Evolutionary conservation across 2,888 invertebrate genomes (phyloP).

Genomic region (Lagria hirta): DNA sequence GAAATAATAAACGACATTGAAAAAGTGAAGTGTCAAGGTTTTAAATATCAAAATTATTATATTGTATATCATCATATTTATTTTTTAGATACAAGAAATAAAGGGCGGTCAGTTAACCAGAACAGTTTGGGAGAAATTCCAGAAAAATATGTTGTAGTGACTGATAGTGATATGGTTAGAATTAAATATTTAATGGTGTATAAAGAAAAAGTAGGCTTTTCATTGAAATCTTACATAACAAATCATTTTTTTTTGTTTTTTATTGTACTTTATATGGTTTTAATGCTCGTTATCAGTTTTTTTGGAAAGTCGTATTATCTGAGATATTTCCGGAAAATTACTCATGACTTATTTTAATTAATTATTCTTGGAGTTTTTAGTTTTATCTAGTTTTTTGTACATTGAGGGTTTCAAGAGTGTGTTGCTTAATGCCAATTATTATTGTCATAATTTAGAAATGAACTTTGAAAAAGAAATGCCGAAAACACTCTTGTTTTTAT

Average conservation of each 20-base stretch:
- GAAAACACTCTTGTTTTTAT: no score
- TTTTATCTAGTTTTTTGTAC: no score
- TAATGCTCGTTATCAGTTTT: slow-evolving; percentile 28
- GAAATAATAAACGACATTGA: slow-evolving; percentile 75
- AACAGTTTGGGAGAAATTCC: slow-evolving; percentile 57
- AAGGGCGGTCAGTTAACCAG: slow-evolving; percentile 28
- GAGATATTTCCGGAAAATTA: slow-evolving; percentile 5
- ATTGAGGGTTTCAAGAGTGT: no score
- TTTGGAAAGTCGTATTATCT: slow-evolving; percentile 14
- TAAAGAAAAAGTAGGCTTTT: slow-evolving; percentile 32
- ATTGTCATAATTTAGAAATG: no score
- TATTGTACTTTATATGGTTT: slow-evolving; percentile 26
- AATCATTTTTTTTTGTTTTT: slow-evolving; percentile 12
- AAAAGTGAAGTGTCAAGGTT: slow-evolving; percentile 60
- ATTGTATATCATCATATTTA: background rate
- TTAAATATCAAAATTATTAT: background rate
- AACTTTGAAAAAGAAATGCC: no score
- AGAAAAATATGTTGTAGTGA: slow-evolving; percentile 72
- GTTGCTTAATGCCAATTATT: no score
- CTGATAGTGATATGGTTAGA: slow-evolving; percentile 73
- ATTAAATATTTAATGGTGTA: slow-evolving; percentile 77
- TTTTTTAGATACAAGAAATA: slow-evolving; percentile 34
- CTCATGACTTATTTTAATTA: no score
- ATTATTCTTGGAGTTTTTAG: no score
- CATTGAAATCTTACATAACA: slow-evolving; percentile 26